Base-by-base conservation (phyloP, 2,113 vertebrate genomes). In the Machaerirhynchus nigripectus region DNA sequence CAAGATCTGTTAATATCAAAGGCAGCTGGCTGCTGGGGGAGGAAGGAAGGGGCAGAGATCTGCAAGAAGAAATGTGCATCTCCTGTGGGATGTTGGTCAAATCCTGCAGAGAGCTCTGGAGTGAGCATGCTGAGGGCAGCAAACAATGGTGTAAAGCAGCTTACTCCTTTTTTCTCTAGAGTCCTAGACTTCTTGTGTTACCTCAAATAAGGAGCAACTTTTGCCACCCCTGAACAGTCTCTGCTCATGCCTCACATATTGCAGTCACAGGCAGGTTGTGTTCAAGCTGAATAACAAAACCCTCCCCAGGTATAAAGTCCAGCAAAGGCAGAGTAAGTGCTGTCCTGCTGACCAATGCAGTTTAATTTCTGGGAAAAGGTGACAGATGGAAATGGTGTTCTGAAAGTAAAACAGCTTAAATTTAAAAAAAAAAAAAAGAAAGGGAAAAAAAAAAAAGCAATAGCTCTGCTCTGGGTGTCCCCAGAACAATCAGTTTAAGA, bases 401-500 rank as follows among this genome's bases (percentile, higher is more conserved):
- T 71, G 60, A 11, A 88, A 83, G 20, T 19, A 57, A 84, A 52
- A 42, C 16, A 44, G 5, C 7, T 35, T 35, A 7, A n/a, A n/a
- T n/a, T n/a, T n/a, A 85, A 37, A 27, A 10, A 37, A 22, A 11
- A 3, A 13, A 56, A 63, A 42, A 69, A 18, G 4, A 14, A 47
- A n/a, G 6, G 17, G 14, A 22, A 3, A 2, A 0, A 11, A 31
- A 52, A 31, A 63, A 71, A 61, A 8, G 2, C 5, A 76, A 1
- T 15, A 70, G 49, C 4, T 20, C 20, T 46, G 21, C 24, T 70
- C 42, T 56, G 60, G 31, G 27, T 52, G 15, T 83, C 44, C n/a
- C 11, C 53, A 76, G 75, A 53, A 20, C 35, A 52, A 0, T 15
- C 40, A 42, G 10, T 76, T 90, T 87, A 71, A 87, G 78, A 65